These are phyloP conservation scores for Pituophis catenifer DNA, from an alignment of 2,113 vertebrate genomes.

Conservation along the genomic window DNA sequence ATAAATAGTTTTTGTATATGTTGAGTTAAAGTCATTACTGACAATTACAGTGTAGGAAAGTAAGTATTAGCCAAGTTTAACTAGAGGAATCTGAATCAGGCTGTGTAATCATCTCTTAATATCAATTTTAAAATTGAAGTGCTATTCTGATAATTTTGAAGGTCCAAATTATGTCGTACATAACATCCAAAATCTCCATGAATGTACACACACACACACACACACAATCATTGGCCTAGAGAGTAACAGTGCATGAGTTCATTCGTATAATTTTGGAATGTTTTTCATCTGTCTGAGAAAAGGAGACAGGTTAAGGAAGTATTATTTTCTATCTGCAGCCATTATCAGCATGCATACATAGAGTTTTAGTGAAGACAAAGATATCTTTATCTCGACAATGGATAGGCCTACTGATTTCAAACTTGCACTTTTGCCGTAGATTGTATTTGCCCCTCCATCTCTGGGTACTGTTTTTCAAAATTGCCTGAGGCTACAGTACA, in stretches of 20 bases:
- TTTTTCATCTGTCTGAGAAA: slow-evolving; percentile 43
- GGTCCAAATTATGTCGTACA: not conserved
- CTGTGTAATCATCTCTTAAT: slow-evolving; percentile 48
- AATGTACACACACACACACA: slow-evolving; percentile 49
- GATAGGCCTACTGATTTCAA: slow-evolving; percentile 76
- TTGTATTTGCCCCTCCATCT: slow-evolving; percentile 69
- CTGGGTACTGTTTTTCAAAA: slow-evolving; percentile 95
- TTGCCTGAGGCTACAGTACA: slow-evolving; percentile 94
- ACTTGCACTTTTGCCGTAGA: slow-evolving; percentile 73
- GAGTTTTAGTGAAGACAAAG: slow-evolving; percentile 65
- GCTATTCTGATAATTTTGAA: slow-evolving; percentile 22
- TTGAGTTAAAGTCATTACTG: slow-evolving; percentile 24
- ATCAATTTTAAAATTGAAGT: slow-evolving; percentile 58
- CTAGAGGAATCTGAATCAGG: not conserved
- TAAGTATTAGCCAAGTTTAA: slow-evolving; percentile 53
- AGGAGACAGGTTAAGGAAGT: slow-evolving; percentile 51
- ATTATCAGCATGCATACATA: slow-evolving; percentile 57
- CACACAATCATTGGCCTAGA: slow-evolving; percentile 15
- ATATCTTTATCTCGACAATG: slow-evolving; percentile 70
- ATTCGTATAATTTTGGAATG: slow-evolving; percentile 58
- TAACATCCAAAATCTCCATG: slow-evolving; percentile 60
- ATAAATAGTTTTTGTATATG: slow-evolving; percentile 33
- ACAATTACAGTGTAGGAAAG: slow-evolving; percentile 21
- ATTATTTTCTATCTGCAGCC: slow-evolving; percentile 57
- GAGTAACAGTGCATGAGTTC: slow-evolving; percentile 65